Conservation (phyloP, 2,113 vertebrate genomes). For the Leuciscus idus region DNA sequence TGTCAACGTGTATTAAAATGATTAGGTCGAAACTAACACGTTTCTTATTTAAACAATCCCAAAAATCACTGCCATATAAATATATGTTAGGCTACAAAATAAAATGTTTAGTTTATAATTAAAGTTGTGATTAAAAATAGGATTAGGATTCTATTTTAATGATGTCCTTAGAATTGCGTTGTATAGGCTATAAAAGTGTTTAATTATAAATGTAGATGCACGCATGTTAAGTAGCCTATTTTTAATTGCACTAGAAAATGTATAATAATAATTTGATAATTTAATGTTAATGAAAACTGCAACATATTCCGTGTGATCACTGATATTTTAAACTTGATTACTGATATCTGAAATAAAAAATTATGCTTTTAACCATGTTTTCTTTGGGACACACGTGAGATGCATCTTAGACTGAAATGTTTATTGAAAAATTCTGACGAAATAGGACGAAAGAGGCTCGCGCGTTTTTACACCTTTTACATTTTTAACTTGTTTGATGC, state of each 20-base stretch:
- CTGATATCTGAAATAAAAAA: background rate
- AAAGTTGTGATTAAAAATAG: background rate
- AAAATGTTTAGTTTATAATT: background rate
- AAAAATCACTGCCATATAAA: background rate
- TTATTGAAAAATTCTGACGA: background rate
- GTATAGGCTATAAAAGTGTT: background rate
- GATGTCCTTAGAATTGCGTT: background rate
- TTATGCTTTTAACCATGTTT: background rate
- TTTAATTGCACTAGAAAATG: background rate
- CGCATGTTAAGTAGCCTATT: background rate
- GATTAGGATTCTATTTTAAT: too few species aligned
- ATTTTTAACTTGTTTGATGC: background rate
- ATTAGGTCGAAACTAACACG: background rate
- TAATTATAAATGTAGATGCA: background rate
- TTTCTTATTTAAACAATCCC: background rate
- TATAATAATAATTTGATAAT: background rate
- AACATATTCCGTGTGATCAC: background rate
- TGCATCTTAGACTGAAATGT: background rate
- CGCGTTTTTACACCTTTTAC: too few species aligned
- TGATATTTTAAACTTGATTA: background rate
- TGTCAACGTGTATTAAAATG: background rate
- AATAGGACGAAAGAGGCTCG: background rate
- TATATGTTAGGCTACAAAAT: background rate
- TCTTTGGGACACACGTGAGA: background rate
- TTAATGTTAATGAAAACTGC: background rate